A percentile compares a stretch with the other conserved stretches of the same genome.
Conservation (phyloP, 1,140 invertebrate species). For the Drosophila oshimai region DNA sequence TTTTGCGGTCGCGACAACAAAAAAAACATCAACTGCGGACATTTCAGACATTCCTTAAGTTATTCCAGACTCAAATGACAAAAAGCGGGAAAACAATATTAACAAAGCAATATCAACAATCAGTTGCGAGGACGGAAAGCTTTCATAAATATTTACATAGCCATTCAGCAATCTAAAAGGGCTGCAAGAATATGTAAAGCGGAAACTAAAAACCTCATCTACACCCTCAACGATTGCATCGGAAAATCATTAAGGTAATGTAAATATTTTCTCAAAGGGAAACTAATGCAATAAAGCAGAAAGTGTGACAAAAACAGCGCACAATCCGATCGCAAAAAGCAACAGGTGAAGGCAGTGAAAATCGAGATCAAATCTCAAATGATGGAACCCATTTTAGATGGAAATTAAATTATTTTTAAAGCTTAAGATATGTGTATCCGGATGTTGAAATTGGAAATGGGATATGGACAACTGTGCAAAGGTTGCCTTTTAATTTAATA, state of each 20-base stretch:
- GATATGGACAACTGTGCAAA: slow-evolving; percentile 42
- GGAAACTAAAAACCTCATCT: slow-evolving; percentile 6
- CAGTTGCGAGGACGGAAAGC: slow-evolving; percentile 32
- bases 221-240: slow-evolving; percentile 2
- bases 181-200: neutral
- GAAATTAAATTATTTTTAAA: too few species aligned
- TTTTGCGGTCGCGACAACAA: slow-evolving; percentile 29
- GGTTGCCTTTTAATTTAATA: slow-evolving; percentile 64
- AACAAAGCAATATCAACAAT: slow-evolving; percentile 27
- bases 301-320: slow-evolving; percentile 10
- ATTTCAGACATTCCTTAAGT: slow-evolving; percentile 52
- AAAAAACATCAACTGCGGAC: slow-evolving; percentile 28
- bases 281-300: slow-evolving; percentile 38
- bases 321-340: neutral
- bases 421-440: too few species aligned
- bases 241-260: slow-evolving; percentile 44
- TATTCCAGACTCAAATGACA: slow-evolving; percentile 40
- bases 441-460: slow-evolving; percentile 5
- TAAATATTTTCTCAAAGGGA: slow-evolving; percentile 39
- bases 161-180: slow-evolving; percentile 45
- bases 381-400: neutral
- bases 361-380: slow-evolving; percentile 18
- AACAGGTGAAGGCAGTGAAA: neutral
- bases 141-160: slow-evolving; percentile 56
- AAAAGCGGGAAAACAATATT: slow-evolving; percentile 23